Percentiles rank a stretch among this genome's conserved stretches.
Evolutionary conservation across 2,797 vertebrate species (phyloP).

Genomic region (Enteromius unitaeniatus): DNA sequence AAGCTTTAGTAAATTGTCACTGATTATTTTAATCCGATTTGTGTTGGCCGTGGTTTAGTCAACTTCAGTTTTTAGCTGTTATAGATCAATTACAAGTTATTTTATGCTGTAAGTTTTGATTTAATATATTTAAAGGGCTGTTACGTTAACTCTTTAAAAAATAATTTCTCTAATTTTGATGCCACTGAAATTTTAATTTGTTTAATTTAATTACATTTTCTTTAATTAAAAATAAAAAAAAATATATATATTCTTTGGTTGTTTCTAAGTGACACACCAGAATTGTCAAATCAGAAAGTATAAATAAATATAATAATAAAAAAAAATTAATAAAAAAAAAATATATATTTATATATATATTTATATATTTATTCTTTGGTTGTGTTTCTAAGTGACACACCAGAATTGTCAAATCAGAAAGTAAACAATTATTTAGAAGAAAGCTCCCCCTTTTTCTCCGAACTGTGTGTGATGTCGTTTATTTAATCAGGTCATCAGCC

Average conservation of each 20-base stretch:
- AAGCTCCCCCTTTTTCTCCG: no score
- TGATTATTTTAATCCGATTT: background rate
- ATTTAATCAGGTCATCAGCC: constrained; percentile 14
- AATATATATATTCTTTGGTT: background rate
- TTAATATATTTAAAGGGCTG: background rate
- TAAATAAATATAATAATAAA: no score
- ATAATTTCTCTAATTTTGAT: background rate
- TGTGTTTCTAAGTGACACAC: constrained; percentile 7
- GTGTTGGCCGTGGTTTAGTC: background rate
- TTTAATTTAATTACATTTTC: background rate
- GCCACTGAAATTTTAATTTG: background rate
- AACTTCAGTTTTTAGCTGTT: background rate
- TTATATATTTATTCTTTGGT: no score
- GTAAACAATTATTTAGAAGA: background rate
- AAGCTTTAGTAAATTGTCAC: background rate
- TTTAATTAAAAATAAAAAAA: no score
- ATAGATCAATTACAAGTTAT: background rate
- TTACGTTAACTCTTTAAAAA: background rate
- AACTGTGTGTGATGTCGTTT: background rate
- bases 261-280: background rate
- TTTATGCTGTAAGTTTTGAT: no score
- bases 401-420: background rate
- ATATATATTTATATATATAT: no score
- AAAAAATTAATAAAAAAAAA: no score
- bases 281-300: background rate